phyloP scores from a whole-genome alignment of 1,140 invertebrate genomes.

The Mamestra configurata region DNA sequence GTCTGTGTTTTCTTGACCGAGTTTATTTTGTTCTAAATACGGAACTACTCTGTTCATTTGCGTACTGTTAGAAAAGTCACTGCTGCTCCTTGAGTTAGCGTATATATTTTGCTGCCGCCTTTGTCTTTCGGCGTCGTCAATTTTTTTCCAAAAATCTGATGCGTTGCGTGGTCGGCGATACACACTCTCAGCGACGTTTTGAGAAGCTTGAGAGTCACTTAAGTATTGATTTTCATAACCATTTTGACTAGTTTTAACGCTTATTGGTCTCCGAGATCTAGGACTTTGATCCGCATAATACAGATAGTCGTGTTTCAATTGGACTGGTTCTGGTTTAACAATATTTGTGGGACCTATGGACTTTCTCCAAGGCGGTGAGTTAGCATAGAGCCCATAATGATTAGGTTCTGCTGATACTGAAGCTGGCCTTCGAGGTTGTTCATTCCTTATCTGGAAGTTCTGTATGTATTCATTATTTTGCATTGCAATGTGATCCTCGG shows the following conservation, averaged over 20 bases:
- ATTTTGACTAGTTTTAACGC: slow-evolving; percentile 85
- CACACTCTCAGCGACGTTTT: slow-evolving; percentile 69
- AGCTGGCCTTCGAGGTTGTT: slow-evolving; percentile 86
- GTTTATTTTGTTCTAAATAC: slow-evolving; percentile 68
- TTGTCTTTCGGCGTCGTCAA: slow-evolving; percentile 88
- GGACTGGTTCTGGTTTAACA: slow-evolving; percentile 76
- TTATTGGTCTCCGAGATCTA: slow-evolving; percentile 90
- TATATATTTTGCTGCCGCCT: slow-evolving; percentile 75
- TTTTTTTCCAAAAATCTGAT: slow-evolving; percentile 90
- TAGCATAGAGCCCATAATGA: slow-evolving; percentile 79
- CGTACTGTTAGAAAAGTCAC: slow-evolving; percentile 76
- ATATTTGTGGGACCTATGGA: slow-evolving; percentile 67
- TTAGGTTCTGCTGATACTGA: slow-evolving; percentile 89
- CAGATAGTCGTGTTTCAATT: slow-evolving; percentile 86
- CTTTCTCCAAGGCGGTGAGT: slow-evolving; percentile 79
- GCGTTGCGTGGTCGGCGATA: slow-evolving; percentile 84
- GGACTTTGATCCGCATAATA: slow-evolving; percentile 91
- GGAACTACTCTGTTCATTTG: slow-evolving; percentile 62
- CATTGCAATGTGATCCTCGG: slow-evolving; percentile 88
- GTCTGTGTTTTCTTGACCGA: slow-evolving; percentile 65
- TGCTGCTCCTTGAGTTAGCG: slow-evolving; percentile 77
- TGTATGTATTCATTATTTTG: slow-evolving; percentile 81
- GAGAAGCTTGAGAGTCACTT: slow-evolving; percentile 85
- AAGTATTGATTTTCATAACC: slow-evolving; percentile 84
- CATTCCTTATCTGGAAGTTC: slow-evolving; percentile 73